Base-by-base conservation (phyloP, 1,140 invertebrate species). In the Nephila pilipes region DNA sequence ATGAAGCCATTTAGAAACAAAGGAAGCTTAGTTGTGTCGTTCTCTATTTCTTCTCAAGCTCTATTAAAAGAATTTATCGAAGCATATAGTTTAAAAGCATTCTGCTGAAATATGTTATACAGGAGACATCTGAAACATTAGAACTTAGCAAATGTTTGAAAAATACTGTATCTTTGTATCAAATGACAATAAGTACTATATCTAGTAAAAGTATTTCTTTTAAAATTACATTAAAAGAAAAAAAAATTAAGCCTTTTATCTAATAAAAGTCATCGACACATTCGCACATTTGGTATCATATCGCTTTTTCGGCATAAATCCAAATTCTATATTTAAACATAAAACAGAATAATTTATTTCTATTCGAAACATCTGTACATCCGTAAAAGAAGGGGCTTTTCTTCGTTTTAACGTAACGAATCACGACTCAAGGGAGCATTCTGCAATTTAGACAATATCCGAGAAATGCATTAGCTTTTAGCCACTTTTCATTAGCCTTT, bases 401-500 rank as follows among this genome's bases (percentile, higher is more conserved):
- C 29, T 83, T 46, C 81, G 54, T 87, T 87, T 87, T 63, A 87
- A 60, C 29, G 38, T 63, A 60, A 29, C 85, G 85, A 54, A 60
- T 54, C 16, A n/a, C 16, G 20, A 18, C 46, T 63, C 85, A 2
- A 18, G 16, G 32, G 29, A 87, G 32, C 46, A 58, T 54, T 87
- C 18, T 12, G 80, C n/a, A 54, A 87, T 87, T 87, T 87, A 25
- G 85, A 87, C 55, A 60, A 60, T 87, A 87, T 60, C 58, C 85
- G 22, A 58, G 85, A 60, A 87, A 87, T 87, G 57, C 85, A 87
- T 87, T 87, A 87, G 85, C 85, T 87, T 60, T 60, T 60, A 87
- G 22, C 85, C 85, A 87, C 85, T 87, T 87, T 87, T 87, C 85
- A 87, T 87, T 87, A 87, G 57, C 20, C 57, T 63, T 60, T 87